phyloP scores from a whole-genome alignment of 2,888 invertebrate species.

The Conops quadrifasciatus region DNA sequence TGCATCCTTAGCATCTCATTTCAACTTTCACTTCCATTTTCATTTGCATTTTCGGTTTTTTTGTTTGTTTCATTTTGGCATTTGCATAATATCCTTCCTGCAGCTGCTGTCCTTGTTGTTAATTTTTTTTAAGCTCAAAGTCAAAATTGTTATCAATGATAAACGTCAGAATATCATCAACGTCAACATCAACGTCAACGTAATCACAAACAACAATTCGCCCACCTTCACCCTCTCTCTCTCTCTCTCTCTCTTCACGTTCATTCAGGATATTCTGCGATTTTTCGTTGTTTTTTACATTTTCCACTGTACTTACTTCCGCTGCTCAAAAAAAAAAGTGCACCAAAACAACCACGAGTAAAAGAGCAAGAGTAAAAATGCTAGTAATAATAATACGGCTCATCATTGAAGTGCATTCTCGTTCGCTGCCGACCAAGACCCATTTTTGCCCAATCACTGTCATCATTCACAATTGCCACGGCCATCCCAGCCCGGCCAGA shows the following conservation, averaged over 20 bases:
- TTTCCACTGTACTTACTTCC: background rate
- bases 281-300: no score
- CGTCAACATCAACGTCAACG: background rate
- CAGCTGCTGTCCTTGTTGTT: background rate
- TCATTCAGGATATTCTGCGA: no score
- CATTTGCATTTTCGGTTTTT: no score
- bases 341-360: background rate
- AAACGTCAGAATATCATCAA: background rate
- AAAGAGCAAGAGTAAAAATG: background rate
- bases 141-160: slow-evolving; percentile 27
- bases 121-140: slow-evolving; percentile 10
- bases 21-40: no score
- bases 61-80: no score
- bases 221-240: no score
- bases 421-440: slow-evolving; percentile 22
- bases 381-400: background rate
- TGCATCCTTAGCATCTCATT: no score
- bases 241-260: no score
- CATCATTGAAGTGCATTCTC: background rate
- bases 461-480: slow-evolving; percentile 20
- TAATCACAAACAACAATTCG: no score
- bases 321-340: background rate
- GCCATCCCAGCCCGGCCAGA: background rate
- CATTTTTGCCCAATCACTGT: background rate
- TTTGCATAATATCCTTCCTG: background rate